Evolutionary conservation across 2,113 vertebrate genomes (phyloP), one percentile per base, ranked within the genome.

Genomic region (Corynorhinus townsendii): DNA sequence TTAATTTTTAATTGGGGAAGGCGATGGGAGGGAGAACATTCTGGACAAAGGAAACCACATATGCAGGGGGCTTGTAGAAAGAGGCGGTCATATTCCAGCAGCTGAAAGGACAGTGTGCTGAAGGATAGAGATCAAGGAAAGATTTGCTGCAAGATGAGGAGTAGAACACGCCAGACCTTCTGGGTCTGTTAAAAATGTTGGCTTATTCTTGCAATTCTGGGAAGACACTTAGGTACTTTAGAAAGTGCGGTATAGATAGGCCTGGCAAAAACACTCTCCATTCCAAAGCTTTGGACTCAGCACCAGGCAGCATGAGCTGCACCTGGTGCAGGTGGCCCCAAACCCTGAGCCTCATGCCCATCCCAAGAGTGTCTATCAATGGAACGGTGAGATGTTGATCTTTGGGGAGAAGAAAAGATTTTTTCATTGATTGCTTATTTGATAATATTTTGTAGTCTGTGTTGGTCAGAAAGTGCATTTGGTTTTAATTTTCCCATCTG

Each of bases 401-500:
- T 95, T 80, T 49, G 80, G 45, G 52, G 35, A 88, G 35, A 40
- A 86, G 40, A 43, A 56, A 64, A 80, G 4, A 59, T 52, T 89
- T 81, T 75, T 76, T 33, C 12, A 35, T 90, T 43, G n/a, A n/a
- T 75, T 93, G 28, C 66, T 94, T 88, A 76, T 81, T 85, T 35
- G 79, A 71, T 89, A 83, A 91, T 28, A 62, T 59, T 71, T 90
- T 82, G 17, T 85, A 76, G 69, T 69, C 8, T 19, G 8, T 56
- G 12, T 30, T 68, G 64, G 40, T 79, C 43, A 89, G 87, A 96
- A 79, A 73, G 22, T 71, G 6, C 38, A 16, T 91, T 92, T 90
- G 92, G 69, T 92, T 95, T 89, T 90, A 64, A 73, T 95, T 88
- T 94, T 64, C 35, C 43, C 12, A 2, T 66, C 91, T 88, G 90